Percentiles rank a stretch among this genome's conserved stretches.
Evolutionary conservation across 2,797 vertebrate species (phyloP).

Genomic region (Parauchenoglanis ngamensis): DNA sequence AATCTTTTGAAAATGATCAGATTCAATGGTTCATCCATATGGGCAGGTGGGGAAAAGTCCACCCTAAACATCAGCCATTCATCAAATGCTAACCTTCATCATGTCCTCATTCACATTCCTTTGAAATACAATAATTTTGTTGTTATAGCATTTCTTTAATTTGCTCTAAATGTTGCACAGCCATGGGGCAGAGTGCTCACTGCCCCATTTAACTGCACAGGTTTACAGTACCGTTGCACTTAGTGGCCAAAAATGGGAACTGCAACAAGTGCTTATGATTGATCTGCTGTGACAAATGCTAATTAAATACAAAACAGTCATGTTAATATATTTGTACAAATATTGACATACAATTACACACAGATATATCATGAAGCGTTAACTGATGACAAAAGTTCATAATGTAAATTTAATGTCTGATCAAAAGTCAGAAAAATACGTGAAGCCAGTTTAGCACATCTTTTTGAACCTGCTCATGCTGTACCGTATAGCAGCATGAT

Average conservation of each 20-base stretch:
- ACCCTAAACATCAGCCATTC: background rate
- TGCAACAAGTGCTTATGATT: background rate
- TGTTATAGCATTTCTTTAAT: background rate
- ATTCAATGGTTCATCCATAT: background rate
- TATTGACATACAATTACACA: background rate
- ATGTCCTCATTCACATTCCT: background rate
- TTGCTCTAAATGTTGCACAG: background rate
- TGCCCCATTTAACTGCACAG: background rate
- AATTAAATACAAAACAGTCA: background rate
- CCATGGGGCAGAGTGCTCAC: background rate
- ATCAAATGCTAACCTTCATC: background rate
- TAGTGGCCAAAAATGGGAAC: background rate
- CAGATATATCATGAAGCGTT: background rate
- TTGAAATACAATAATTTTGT: background rate
- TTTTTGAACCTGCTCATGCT: background rate
- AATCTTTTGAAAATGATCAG: constrained; percentile 17
- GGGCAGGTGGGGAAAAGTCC: background rate
- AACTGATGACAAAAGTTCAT: background rate
- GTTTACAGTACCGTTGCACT: background rate
- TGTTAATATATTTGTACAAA: background rate
- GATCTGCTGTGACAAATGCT: background rate
- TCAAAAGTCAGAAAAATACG: background rate
- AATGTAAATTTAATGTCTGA: background rate
- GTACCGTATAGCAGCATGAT: background rate
- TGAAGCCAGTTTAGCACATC: background rate